phyloP scores from a whole-genome alignment of 2,888 invertebrate species.

The Rotaria macrura region DNA sequence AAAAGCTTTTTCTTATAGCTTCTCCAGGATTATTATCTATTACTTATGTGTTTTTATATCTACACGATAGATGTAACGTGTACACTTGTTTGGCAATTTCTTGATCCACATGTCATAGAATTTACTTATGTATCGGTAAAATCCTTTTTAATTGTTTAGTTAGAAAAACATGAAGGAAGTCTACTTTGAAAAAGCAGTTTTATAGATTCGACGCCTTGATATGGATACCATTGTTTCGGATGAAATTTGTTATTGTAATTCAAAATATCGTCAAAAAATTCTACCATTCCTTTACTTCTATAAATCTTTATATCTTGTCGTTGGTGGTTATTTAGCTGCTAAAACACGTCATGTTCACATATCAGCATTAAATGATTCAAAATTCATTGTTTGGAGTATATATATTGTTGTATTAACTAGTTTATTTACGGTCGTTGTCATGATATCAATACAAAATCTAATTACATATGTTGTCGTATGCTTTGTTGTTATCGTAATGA shows the following conservation, averaged over 20 bases:
- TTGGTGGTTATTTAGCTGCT: slow-evolving; percentile 1
- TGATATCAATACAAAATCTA: not conserved
- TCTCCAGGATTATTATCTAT: not conserved
- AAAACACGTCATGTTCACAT: slow-evolving; percentile 8
- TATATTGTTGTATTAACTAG: slow-evolving; percentile 8
- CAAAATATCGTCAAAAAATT: slow-evolving; percentile 1
- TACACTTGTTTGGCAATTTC: not conserved
- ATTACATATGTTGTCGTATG: not conserved
- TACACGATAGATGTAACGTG: not conserved
- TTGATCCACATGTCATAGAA: not conserved
- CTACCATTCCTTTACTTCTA: not conserved
- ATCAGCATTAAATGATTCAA: slow-evolving; percentile 13
- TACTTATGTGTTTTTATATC: not conserved
- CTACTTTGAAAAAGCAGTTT: not conserved
- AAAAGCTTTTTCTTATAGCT: not conserved
- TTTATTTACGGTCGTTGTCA: not conserved
- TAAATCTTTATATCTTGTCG: not conserved
- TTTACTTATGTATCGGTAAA: not conserved
- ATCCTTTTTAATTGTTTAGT: not conserved
- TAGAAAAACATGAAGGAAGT: not conserved
- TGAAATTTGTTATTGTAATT: not conserved
- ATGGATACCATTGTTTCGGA: not conserved
- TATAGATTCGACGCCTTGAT: not conserved
- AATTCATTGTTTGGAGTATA: not conserved
- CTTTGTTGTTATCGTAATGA: not conserved